Evolutionary conservation across 2,797 vertebrate genomes (phyloP).

Genomic region (Pangasius mekongensis): DNA sequence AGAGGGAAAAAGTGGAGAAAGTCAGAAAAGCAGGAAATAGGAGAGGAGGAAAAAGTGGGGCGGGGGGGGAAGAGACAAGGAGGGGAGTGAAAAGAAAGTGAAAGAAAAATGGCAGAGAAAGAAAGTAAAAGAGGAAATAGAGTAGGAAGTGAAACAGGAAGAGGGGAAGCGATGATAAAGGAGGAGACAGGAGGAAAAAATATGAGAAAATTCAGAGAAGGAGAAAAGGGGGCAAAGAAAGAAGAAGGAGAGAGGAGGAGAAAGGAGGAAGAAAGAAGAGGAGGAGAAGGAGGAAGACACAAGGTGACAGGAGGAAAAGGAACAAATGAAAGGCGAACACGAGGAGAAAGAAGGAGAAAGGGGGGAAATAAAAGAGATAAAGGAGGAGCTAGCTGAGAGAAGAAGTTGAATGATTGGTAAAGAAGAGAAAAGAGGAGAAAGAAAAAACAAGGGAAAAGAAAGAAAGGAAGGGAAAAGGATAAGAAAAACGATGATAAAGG

Average conservation of each 20-base stretch:
- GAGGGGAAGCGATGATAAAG: no score
- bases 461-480: not conserved
- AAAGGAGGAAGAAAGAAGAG: not conserved
- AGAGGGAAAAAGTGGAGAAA: not conserved
- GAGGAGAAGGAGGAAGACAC: not conserved
- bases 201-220: not conserved
- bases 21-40: not conserved
- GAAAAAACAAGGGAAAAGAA: not conserved
- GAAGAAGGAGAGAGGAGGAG: not conserved
- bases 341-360: not conserved
- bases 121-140: not conserved
- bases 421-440: not conserved
- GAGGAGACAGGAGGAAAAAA: not conserved
- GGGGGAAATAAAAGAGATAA: not conserved
- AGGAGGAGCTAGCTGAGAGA: not conserved
- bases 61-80: not conserved
- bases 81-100: not conserved
- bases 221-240: not conserved
- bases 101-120: not conserved
- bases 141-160: not conserved
- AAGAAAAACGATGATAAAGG: not conserved
- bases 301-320: not conserved
- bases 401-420: not conserved
- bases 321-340: not conserved
- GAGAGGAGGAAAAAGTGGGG: not conserved